Base-by-base conservation (phyloP, 1,140 invertebrate genomes). In the Drosophila lacteicornis region DNA sequence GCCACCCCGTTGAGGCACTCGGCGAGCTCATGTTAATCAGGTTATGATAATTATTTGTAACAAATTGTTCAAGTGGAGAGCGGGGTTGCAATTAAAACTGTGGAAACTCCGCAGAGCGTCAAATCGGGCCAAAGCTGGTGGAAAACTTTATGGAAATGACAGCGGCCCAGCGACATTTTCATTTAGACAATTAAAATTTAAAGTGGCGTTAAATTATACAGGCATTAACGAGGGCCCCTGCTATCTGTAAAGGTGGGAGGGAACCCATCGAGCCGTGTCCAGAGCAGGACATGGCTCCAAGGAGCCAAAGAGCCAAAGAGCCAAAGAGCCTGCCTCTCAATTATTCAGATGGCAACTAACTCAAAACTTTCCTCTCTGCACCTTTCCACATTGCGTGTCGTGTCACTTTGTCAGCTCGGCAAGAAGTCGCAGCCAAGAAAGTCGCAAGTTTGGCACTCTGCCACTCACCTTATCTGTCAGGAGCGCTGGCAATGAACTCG, bases 21-120 rank as follows among this genome's bases (percentile, higher is more conserved):
- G 63, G 65, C 77, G 69, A 75, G 85, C 82, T 91, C 91, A 92
- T 92, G 91, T 92, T 92, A 92, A 92, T 92, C 91, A 92, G 87
- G 91, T 92, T 92, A 92, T 92, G 91, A 92, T 92, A 92, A 92
- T 92, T 92, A 92, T 92, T 92, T 91, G 91, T 88, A 90, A 92
- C 91, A 92, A 92, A 92, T 92, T 92, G 84, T 79, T 71, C 66
- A 19, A 38, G 36, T 33, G 27, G 38, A 19, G 59, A 49, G 53
- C 61, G 60, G 67, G 57, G 50, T 68, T 82, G 86, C 81, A 88
- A 88, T 88, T 88, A 88, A 88, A 88, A 70, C 79, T 82, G 78
- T 84, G 82, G 68, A 81, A 90, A 82, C 80, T 81, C 81, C 51
- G 84, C 75, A 47, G 69, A 47, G 82, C 79, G 79, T 71, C 68